Percentiles rank a stretch among this genome's conserved stretches.
Evolutionary conservation across 35 echinoderm and acorn worm genomes (phyloP).

Genomic region (Heliocidaris tuberculata): DNA sequence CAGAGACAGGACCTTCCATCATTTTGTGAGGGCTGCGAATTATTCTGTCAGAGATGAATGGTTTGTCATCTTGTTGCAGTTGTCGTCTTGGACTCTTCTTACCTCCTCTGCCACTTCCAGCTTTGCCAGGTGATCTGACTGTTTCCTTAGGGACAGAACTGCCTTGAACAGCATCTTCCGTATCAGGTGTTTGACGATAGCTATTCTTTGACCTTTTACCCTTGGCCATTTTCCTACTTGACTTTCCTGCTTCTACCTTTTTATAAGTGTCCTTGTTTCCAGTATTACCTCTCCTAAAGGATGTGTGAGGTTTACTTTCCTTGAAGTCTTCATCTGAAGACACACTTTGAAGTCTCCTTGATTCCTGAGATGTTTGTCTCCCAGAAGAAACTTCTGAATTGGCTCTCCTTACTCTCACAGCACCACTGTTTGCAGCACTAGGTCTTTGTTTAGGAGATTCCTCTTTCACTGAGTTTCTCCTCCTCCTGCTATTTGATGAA

Average conservation of each 20-base stretch:
- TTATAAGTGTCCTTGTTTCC: not conserved
- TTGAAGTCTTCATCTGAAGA: conserved; percentile 28
- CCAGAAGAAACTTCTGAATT: not conserved
- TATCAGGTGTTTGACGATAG: not conserved
- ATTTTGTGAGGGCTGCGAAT: conserved; percentile 30
- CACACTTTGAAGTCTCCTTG: not conserved
- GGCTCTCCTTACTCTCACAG: not conserved
- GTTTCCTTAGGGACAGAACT: not conserved
- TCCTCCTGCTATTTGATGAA: not conserved
- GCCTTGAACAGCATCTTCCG: not conserved
- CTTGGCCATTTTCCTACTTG: not conserved
- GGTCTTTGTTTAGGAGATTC: not conserved
- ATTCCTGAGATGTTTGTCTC: not conserved
- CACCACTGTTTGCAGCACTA: not conserved
- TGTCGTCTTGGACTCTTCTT: not conserved
- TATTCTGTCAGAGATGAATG: conserved; percentile 28
- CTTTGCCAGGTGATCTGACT: not conserved
- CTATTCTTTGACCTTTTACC: not conserved
- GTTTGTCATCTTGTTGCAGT: not conserved
- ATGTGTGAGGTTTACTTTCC: not conserved
- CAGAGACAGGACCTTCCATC: conserved; percentile 13
- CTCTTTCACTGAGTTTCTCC: not conserved
- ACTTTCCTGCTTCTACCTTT: not conserved
- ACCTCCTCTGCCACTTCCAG: conserved; percentile 6
- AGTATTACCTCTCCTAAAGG: not conserved